phyloP scores from a whole-genome alignment of 2,113 vertebrate genomes.

The Pangasianodon hypophthalmus region DNA sequence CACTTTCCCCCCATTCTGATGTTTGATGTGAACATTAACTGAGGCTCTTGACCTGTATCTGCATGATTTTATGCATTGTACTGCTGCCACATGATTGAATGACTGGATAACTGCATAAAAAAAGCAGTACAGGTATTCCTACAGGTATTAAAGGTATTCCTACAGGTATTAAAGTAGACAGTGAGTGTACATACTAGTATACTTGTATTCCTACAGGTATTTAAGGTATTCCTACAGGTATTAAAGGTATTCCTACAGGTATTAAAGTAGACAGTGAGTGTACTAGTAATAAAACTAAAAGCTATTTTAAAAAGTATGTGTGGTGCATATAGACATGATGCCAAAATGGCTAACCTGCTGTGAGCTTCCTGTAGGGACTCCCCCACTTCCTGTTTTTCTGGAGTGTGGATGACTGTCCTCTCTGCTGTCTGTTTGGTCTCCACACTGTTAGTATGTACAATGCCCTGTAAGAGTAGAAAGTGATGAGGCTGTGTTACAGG shows the following conservation, averaged over 20 bases:
- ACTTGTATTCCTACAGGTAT: background rate
- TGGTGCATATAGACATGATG: background rate
- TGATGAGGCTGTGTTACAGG: background rate
- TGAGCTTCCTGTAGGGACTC: slow-evolving; percentile 46
- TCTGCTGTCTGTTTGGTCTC: slow-evolving; percentile 62
- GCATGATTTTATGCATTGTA: background rate
- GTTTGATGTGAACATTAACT: no score
- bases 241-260: no score
- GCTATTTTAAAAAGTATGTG: background rate
- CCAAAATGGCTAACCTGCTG: slow-evolving; percentile 52
- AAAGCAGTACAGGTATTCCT: background rate
- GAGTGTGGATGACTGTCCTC: slow-evolving; percentile 56
- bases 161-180: background rate
- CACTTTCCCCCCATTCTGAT: no score
- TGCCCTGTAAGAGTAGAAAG: slow-evolving; percentile 52
- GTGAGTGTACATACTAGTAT: background rate
- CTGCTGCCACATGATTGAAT: background rate
- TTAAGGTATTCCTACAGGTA: no score
- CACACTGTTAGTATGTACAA: slow-evolving; percentile 57
- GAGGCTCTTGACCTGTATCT: background rate
- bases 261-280: background rate
- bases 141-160: no score
- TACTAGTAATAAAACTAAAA: background rate
- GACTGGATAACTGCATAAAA: background rate
- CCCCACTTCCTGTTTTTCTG: slow-evolving; percentile 38